These are phyloP conservation scores for Perca schrenkii DNA, from an alignment of 2,113 vertebrate species.

Conservation along the genomic window DNA sequence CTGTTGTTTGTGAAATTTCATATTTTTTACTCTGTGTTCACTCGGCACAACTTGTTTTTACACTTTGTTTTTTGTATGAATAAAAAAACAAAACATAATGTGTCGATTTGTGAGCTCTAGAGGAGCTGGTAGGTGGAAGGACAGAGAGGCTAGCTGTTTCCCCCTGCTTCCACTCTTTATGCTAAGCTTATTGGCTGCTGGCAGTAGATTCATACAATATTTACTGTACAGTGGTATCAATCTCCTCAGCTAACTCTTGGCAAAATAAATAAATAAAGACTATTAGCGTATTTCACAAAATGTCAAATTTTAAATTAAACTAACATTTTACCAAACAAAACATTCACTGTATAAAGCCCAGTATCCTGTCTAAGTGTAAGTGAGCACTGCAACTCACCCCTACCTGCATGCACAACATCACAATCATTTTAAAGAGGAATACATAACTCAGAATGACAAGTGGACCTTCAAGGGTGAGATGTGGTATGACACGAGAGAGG, in stretches of 20 bases:
- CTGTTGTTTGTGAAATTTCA: neutral
- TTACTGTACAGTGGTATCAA: neutral
- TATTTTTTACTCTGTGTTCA: too few relatives aligned
- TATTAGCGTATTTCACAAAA: neutral
- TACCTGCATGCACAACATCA: neutral
- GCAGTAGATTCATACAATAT: neutral
- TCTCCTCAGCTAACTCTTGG: neutral
- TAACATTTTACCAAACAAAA: neutral
- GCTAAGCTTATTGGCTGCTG: neutral
- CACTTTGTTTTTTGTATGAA: too few relatives aligned
- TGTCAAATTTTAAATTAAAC: neutral
- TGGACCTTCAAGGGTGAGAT: constrained; percentile 49
- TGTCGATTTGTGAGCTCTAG: too few relatives aligned
- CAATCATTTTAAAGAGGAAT: constrained; percentile 8
- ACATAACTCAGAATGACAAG: constrained; percentile 51
- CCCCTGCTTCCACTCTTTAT: neutral
- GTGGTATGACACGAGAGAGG: constrained; percentile 59
- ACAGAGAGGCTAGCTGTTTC: neutral
- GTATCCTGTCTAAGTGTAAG: neutral
- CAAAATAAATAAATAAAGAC: neutral
- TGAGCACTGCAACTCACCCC: neutral
- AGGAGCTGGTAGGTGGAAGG: too few relatives aligned
- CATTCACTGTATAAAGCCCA: neutral
- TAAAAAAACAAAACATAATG: too few relatives aligned
- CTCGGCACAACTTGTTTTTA: too few relatives aligned